Percentiles rank a stretch among this genome's conserved stretches.
phyloP scores from a whole-genome alignment of 2,888 invertebrate species.

The Archips xylosteana region DNA sequence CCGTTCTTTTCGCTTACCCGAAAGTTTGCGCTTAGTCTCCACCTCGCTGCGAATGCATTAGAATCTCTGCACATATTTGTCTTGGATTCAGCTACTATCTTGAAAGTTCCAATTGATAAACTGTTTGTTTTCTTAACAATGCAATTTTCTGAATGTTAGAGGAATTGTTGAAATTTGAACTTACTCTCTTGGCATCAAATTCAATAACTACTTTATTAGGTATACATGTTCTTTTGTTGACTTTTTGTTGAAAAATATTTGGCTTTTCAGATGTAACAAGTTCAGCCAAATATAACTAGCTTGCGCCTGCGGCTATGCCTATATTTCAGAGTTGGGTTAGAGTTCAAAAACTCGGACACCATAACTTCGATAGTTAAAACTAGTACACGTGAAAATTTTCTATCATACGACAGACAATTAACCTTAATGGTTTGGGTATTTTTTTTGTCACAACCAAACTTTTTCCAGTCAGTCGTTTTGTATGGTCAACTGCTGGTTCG shows the following conservation, averaged over 20 bases:
- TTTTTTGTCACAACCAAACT: too few relatives aligned
- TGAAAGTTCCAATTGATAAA: conserved; percentile 67
- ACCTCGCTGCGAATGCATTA: conserved; percentile 74
- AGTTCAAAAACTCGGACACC: too few relatives aligned
- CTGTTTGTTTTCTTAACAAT: conserved; percentile 62
- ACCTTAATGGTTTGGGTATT: too few relatives aligned
- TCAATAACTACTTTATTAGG: background rate
- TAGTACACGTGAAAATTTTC: too few relatives aligned
- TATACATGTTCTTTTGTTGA: background rate
- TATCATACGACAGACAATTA: too few relatives aligned
- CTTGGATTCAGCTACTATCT: conserved; percentile 70
- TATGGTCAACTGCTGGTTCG: too few relatives aligned
- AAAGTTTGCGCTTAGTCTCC: conserved; percentile 78
- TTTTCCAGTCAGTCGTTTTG: too few relatives aligned
- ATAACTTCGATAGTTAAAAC: too few relatives aligned
- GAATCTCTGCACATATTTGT: conserved; percentile 73
- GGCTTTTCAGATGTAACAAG: background rate
- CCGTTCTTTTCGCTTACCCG: conserved; percentile 72
- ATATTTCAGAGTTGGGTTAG: too few relatives aligned
- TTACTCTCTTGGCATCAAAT: background rate
- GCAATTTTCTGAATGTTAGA: conserved; percentile 47
- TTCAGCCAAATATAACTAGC: background rate
- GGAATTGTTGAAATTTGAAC: conserved; percentile 39
- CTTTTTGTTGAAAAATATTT: background rate
- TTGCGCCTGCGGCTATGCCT: too few relatives aligned